These are phyloP conservation scores for Drosophila paramelanica DNA, from an alignment of 2,888 invertebrate genomes.

Conservation along the genomic window DNA sequence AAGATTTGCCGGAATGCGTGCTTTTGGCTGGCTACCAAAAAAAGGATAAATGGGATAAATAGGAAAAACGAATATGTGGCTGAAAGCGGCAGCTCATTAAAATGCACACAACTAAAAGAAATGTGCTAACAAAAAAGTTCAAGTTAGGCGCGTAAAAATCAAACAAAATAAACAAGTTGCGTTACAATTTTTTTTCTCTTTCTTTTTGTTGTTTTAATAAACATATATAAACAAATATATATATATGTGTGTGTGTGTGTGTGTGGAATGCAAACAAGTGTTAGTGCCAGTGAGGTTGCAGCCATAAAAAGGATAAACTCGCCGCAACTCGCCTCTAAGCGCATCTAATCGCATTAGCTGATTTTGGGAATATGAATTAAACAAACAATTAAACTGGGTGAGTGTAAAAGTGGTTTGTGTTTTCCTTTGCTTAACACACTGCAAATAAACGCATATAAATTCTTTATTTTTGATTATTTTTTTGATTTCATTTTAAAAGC, in stretches of 20 bases:
- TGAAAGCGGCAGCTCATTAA: neutral
- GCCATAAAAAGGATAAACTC: conserved; percentile 17
- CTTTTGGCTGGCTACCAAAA: too few relatives aligned
- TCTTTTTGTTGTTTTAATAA: neutral
- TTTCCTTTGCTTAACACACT: neutral
- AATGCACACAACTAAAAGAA: conserved; percentile 11
- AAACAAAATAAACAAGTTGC: too few relatives aligned
- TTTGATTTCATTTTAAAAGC: neutral
- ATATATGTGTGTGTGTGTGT: neutral
- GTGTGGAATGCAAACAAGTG: conserved; percentile 38
- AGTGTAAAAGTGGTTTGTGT: conserved; percentile 8
- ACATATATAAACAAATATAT: neutral
- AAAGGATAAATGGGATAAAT: neutral
- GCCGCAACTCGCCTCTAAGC: conserved; percentile 11
- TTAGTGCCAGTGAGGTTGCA: conserved; percentile 18
- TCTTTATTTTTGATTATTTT: neutral
- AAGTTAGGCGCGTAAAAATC: conserved; percentile 19
- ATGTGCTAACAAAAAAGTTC: neutral
- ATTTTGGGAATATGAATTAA: conserved; percentile 28
- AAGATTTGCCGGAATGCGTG: conserved; percentile 1
- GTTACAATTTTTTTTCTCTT: neutral
- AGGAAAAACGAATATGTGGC: neutral
- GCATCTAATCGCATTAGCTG: conserved; percentile 10
- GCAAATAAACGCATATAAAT: too few relatives aligned
- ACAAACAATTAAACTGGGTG: conserved; percentile 27